These are phyloP conservation scores for Babyrousa celebensis DNA, from an alignment of 2,797 vertebrate species.

Conservation along the genomic window DNA sequence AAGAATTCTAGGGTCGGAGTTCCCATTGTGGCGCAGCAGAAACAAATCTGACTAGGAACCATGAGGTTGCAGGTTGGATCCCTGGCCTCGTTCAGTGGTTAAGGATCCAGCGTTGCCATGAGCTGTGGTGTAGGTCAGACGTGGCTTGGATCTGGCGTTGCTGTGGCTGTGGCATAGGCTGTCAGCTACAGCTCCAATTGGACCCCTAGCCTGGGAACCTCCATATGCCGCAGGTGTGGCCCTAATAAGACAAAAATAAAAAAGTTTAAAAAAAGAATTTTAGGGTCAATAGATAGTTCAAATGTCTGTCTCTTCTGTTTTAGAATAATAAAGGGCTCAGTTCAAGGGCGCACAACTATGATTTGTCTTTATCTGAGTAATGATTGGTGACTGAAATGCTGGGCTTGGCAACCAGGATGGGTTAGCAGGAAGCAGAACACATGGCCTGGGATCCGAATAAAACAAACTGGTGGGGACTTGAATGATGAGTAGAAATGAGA, in stretches of 20 bases:
- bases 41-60: too few species aligned
- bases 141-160: too few species aligned
- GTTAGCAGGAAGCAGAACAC: not conserved
- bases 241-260: too few species aligned
- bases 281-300: slow-evolving; percentile 32
- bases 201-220: too few species aligned
- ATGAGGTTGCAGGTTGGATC: too few species aligned
- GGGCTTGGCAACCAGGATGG: not conserved
- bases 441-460: not conserved
- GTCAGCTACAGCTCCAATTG: too few species aligned
- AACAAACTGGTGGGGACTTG: not conserved
- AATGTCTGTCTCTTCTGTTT: not conserved
- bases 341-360: not conserved
- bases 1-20: not conserved
- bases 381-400: slow-evolving; percentile 10
- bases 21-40: too few species aligned
- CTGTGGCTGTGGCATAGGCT: too few species aligned
- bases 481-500: not conserved
- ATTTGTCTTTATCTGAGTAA: slow-evolving; percentile 31
- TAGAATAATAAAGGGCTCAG: not conserved
- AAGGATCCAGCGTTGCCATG: too few species aligned
- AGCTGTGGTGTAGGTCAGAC: too few species aligned
- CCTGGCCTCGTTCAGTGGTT: too few species aligned
- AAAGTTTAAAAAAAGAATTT: not conserved
- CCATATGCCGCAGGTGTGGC: too few species aligned